Base-by-base conservation (phyloP, 2,797 vertebrate species). In the Sebastes steindachneri region DNA sequence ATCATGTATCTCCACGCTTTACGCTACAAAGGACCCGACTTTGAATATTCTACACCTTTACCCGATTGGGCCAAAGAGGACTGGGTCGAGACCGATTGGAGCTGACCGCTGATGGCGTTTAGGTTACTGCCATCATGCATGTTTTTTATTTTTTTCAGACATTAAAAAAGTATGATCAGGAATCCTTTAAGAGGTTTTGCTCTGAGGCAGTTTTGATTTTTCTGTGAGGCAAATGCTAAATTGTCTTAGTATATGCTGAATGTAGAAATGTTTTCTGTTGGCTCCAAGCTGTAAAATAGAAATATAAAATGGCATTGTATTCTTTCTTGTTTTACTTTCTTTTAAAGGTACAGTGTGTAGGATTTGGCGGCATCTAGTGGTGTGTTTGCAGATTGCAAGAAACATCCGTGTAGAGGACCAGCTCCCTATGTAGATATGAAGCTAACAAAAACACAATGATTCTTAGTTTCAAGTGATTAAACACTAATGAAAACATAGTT, bases 1-100 rank as follows among this genome's bases (percentile, higher is more conserved):
- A 88, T 99, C 79, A 99, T 99, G 98, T 99, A 96, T 83, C 96
- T 99, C 2, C 99, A 99, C 0, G 98, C 99, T 3, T 91, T 98
- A 68, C 86, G 97, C 41, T 99, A 99, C 88, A 99, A 98, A 93
- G 98, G 98, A 37, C 93, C 95, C 0, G 97, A 95, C n/a, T 99
- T 99, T 93, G 98, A 99, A 79, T 99, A 98, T 80, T 95, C 95
- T 67, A 97, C 97, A 73, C 85, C 59, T 28, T 91, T 97, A 92
- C 99, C 99, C 0, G 88, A 95, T 21, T 99, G 99, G 99, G 98
- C 97, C 55, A 94, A 93, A 90, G 97, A 97, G n/a, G 95, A 97
- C 90, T 99, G 99, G 98, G 73, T 92, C 45, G 95, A 97, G 14
- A 91, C 88, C 70, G 92, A 75, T 65, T 81, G 73, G 73, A 54